phyloP scores from a whole-genome alignment of 1,140 invertebrate genomes.

The Leptopilina boulardi region DNA sequence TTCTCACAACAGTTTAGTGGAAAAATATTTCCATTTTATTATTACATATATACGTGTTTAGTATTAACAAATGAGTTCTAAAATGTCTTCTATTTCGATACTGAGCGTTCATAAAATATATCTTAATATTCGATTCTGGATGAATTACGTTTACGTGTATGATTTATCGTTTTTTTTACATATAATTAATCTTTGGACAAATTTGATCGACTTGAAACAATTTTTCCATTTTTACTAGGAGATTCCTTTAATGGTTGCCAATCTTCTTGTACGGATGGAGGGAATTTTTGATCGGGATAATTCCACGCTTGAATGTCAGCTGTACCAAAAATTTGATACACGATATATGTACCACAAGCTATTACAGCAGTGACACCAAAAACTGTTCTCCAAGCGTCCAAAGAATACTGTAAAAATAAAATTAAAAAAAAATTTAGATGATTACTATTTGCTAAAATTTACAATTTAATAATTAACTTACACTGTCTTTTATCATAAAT shows the following conservation, averaged over 20 bases:
- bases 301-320: constrained; percentile 80
- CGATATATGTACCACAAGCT: constrained; percentile 80
- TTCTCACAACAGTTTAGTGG: not conserved
- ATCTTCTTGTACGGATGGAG: constrained; percentile 65
- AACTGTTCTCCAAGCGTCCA: constrained; percentile 83
- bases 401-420: constrained; percentile 57
- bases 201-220: constrained; percentile 52
- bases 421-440: constrained; percentile 11
- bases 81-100: not conserved
- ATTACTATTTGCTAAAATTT: not conserved
- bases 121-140: constrained; percentile 24
- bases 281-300: constrained; percentile 74
- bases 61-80: constrained; percentile 5
- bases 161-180: not conserved
- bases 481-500: constrained; percentile 76
- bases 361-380: constrained; percentile 83
- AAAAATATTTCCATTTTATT: not conserved
- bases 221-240: constrained; percentile 58
- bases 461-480: constrained; percentile 61
- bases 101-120: constrained; percentile 27
- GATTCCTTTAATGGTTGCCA: constrained; percentile 69
- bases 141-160: not conserved
- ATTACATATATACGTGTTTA: not conserved
- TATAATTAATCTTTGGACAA: not conserved
- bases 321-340: constrained; percentile 84